Evolutionary conservation across 53 echinoderm and acorn worm genomes (phyloP).

Genomic region (Crossaster papposus): DNA sequence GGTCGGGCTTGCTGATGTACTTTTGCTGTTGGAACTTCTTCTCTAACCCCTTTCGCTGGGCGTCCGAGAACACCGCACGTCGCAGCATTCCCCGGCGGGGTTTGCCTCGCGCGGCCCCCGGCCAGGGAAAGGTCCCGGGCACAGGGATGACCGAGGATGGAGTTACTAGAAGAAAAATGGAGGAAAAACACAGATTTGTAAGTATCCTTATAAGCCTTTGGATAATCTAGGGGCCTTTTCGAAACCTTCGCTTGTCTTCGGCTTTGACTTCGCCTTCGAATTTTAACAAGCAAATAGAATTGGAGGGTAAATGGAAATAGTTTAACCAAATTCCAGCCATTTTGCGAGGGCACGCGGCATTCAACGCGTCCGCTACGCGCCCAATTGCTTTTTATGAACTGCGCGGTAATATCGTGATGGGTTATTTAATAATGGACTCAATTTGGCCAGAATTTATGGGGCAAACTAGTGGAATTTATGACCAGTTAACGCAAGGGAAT

Average conservation of each 20-base stretch:
- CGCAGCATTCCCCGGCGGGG: slow-evolving; percentile 96
- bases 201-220: background rate
- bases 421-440: background rate
- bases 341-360: background rate
- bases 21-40: slow-evolving; percentile 98
- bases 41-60: slow-evolving; percentile 92
- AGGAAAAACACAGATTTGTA: background rate
- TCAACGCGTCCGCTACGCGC: background rate
- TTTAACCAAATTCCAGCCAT: background rate
- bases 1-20: slow-evolving; percentile 97
- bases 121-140: slow-evolving; percentile 97
- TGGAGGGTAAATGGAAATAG: background rate
- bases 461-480: slow-evolving; percentile 8
- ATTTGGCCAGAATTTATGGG: slow-evolving; percentile 10
- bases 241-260: no score
- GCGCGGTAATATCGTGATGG: background rate
- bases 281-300: no score
- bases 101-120: slow-evolving; percentile 88
- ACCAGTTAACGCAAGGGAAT: background rate
- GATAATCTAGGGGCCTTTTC: no score
- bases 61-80: slow-evolving; percentile 96
- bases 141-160: slow-evolving; percentile 92
- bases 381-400: background rate
- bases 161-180: slow-evolving; percentile 42
- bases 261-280: no score